phyloP scores from a whole-genome alignment of 2,797 vertebrate genomes.

The Pristis pectinata region DNA sequence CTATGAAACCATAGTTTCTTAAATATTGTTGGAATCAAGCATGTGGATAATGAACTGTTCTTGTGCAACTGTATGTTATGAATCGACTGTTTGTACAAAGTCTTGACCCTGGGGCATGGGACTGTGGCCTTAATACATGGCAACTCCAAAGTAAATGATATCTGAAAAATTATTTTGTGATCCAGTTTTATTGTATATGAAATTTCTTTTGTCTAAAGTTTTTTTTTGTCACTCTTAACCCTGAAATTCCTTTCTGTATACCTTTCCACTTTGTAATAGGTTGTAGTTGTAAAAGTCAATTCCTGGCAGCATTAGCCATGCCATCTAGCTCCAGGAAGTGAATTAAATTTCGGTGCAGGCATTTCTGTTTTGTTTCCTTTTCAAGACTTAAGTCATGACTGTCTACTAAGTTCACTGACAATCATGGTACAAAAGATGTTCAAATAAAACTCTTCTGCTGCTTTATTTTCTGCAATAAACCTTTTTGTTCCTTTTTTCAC shows the following conservation, averaged over 20 bases:
- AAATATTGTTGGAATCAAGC: neutral
- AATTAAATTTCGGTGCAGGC: slow-evolving; percentile 31
- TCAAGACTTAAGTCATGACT: slow-evolving; percentile 38
- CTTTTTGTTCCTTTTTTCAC: slow-evolving; percentile 24
- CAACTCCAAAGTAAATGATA: slow-evolving; percentile 33
- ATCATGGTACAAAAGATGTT: slow-evolving; percentile 39
- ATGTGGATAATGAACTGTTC: neutral
- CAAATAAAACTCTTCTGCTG: slow-evolving; percentile 38
- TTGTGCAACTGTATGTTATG: slow-evolving; percentile 14
- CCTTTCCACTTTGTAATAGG: slow-evolving; percentile 31
- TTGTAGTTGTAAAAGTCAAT: slow-evolving; percentile 28
- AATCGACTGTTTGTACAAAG: neutral
- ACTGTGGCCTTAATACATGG: slow-evolving; percentile 37
- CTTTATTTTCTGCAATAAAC: slow-evolving; percentile 38
- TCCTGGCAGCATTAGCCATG: slow-evolving; percentile 31
- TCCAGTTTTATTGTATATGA: slow-evolving; percentile 19
- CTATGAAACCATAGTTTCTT: neutral
- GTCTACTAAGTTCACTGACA: slow-evolving; percentile 38
- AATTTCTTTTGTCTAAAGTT: slow-evolving; percentile 18
- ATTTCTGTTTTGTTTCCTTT: slow-evolving; percentile 20
- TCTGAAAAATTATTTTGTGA: slow-evolving; percentile 23
- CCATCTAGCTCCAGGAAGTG: slow-evolving; percentile 6
- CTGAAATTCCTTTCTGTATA: slow-evolving; percentile 30
- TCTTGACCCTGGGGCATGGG: neutral
- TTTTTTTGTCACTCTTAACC: slow-evolving; percentile 20